Base-by-base conservation (phyloP, 2,888 invertebrate species). In the Galeopsomyia nigrocyanea region DNA sequence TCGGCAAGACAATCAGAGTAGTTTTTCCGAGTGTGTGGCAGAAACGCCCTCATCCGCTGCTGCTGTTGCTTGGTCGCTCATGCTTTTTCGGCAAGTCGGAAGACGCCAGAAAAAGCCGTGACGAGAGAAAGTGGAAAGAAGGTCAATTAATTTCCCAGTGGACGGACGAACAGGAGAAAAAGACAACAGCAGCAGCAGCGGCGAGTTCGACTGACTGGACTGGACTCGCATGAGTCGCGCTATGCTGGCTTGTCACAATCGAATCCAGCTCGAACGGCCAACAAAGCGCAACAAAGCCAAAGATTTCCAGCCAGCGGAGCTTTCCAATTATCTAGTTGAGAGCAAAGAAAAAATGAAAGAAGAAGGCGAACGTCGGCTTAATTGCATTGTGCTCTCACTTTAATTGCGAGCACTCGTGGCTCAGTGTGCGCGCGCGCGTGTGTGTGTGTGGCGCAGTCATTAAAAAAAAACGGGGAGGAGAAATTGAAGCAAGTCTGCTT, bases 141-240 rank as follows among this genome's bases (percentile, higher is more conserved):
- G 71, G 68, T 77, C 77, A 70, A 77, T 78, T 77, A 77, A 79
- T 73, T 69, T 73, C 62, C 62, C 66, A 66, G 10, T 46, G 66
- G 71, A 49, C 39, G 60, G 22, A 26, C 51, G 19, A 50, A 22
- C 3, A n/a, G 16, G 10, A 13, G 9, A 31, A 17, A 31, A 58
- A 39, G 14, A 19, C 46, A 57, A 49, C 56, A 31, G 51, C 51
- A 31, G 21, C 31, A 39, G 39, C n/a, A 64, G 22, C 31, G 56
- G 9, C 49, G 39, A 53, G 17, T 51, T 31, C 53, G 51, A 31
- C 51, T 39, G 39, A 53, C 61, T 31, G 22, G 22, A 60, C 31
- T 49, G 61, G 50, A 62, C 50, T 62, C 62, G 62, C 46, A 10
- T 31, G 31, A 61, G 61, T 47, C 49, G 10, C 55, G 64, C 55